A percentile compares a stretch with the other conserved stretches of the same genome.
These are phyloP conservation scores for Trachemys scripta DNA, from an alignment of 2,113 vertebrate species.

Conservation along the genomic window DNA sequence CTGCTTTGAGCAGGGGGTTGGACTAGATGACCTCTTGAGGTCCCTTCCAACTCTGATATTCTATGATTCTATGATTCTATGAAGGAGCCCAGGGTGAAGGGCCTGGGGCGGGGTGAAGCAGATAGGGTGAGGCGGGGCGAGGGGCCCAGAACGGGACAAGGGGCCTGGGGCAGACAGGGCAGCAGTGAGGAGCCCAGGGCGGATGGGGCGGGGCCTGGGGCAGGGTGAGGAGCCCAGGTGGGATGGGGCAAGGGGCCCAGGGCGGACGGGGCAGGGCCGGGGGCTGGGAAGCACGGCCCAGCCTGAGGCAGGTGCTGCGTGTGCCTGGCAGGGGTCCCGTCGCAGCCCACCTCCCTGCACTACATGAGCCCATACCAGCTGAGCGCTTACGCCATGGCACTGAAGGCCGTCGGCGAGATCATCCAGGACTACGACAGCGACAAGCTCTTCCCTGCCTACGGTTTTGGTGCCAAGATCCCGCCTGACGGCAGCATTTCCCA, in stretches of 20 bases:
- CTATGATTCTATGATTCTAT: too few relatives aligned
- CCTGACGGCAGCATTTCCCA: conserved; percentile 97
- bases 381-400: conserved; percentile 97
- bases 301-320: conserved; percentile 9
- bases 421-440: conserved; percentile 99
- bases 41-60: too few relatives aligned
- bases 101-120: too few relatives aligned
- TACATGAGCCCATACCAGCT: conserved; percentile 98
- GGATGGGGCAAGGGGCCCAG: not conserved
- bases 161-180: fast-evolving
- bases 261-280: not conserved
- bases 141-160: not conserved
- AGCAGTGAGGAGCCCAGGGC: not conserved
- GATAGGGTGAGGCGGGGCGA: not conserved
- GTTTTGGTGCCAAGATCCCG: conserved; percentile 97
- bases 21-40: too few relatives aligned
- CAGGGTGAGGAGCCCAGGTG: not conserved
- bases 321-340: conserved; percentile 88
- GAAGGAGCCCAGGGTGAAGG: not conserved
- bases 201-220: too few relatives aligned
- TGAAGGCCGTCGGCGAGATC: conserved; percentile 98
- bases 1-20: too few relatives aligned
- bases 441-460: conserved; percentile 98
- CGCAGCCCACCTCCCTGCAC: conserved; percentile 97
- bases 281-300: fast-evolving